Base-by-base conservation (phyloP, 2,113 vertebrate species). In the Bucco capensis region DNA sequence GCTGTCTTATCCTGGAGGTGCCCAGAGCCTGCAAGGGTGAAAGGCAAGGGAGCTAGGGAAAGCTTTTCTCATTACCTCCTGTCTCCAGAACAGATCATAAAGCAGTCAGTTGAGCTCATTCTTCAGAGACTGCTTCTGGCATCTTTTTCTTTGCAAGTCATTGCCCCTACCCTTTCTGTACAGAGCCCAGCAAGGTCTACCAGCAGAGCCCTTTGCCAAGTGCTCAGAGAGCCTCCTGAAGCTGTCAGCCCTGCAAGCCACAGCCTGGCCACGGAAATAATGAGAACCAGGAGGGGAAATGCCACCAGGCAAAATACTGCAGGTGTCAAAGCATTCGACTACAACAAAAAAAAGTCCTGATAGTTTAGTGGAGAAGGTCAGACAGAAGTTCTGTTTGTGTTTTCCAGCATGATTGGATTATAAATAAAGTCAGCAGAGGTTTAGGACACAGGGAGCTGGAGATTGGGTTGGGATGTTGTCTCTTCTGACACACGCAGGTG, bases 351-450 rank as follows among this genome's bases (percentile, higher is more conserved):
- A 25, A 61, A 50, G 37, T 38, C 40, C 71, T 77, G 3, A 0
- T 12, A 44, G 65, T 92, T 77, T 89, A 86, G 64, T 71, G 30
- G 73, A 60, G 57, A 78, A 86, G 58, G 87, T 85, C 88, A 80
- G 70, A 44, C 28, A 90, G 80, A 84, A 89, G 61, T 88, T 82
- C 84, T 56, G 75, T 44, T 82, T 85, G 60, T 57, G 61, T 37
- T 92, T 89, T 89, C 64, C 93, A 88, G 51, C 79, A 47, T 65
- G 71, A 94, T 46, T 95, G 73, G 53, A 76, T 88, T 96, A 82
- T 94, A 95, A 95, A 93, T 94, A 88, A 2, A 85, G 74, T 56
- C 75, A 72, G 61, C 72, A 88, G 89, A 82, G 73, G 50, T 23
- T 92, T 25, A 44, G 50, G 78, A 75, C 28, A 19, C 0, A 0